phyloP scores from a whole-genome alignment of 2,888 invertebrate genomes.

The Cheilosia variabilis region DNA sequence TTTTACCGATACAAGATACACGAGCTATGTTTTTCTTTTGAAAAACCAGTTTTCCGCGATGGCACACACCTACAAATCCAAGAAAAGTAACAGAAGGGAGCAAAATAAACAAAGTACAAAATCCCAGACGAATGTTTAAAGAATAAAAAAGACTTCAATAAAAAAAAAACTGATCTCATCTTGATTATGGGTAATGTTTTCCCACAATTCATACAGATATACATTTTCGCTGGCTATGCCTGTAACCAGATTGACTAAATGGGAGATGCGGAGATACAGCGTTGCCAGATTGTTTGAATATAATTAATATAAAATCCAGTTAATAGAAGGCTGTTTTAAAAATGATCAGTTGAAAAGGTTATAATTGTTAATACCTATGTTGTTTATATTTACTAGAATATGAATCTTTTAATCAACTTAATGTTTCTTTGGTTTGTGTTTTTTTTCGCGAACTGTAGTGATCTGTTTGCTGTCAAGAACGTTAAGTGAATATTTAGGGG shows the following conservation, averaged over 20 bases:
- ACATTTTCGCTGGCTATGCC: background rate
- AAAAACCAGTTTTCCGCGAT: conserved; percentile 70
- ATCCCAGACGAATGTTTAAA: conserved; percentile 10
- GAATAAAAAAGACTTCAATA: background rate
- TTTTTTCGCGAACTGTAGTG: too few relatives aligned
- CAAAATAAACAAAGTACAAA: conserved; percentile 9
- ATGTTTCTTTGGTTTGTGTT: too few relatives aligned
- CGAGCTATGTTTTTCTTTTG: conserved; percentile 46
- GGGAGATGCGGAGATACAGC: background rate
- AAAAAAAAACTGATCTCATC: conserved; percentile 11
- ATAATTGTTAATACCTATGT: too few relatives aligned
- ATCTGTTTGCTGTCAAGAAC: too few relatives aligned
- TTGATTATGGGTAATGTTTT: conserved; percentile 25
- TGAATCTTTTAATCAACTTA: too few relatives aligned
- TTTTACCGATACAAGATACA: conserved; percentile 28
- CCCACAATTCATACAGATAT: conserved; percentile 44
- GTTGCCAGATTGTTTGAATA: too few relatives aligned
- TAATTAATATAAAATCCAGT: too few relatives aligned
- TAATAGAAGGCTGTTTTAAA: too few relatives aligned
- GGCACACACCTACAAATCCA: conserved; percentile 62
- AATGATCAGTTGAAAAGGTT: too few relatives aligned
- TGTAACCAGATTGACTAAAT: background rate
- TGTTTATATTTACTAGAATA: too few relatives aligned
- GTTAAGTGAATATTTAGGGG: too few relatives aligned
- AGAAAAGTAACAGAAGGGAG: conserved; percentile 31